Base-by-base conservation (phyloP, 2,888 invertebrate species). In the Halictus ligatus region DNA sequence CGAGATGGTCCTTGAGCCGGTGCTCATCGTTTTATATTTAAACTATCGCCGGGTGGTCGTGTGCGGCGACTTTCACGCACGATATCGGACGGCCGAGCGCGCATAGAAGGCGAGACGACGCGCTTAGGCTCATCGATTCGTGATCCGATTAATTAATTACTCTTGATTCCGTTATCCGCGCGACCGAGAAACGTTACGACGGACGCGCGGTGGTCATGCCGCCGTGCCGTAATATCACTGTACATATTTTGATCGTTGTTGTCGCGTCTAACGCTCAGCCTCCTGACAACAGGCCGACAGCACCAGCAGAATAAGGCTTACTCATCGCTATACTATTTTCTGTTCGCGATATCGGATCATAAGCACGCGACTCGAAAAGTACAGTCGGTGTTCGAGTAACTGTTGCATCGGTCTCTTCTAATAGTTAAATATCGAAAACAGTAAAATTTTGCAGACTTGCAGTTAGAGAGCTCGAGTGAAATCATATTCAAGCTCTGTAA, bases 11-110 rank as follows among this genome's bases (percentile, higher is more conserved):
- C 50, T 69, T 50, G 48, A n/a, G 54, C 48, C 46, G 10, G 48
- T 50, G 35, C 48, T 48, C 50, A 50, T 69, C 40, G 67, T 64
- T 67, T 77, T 77, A 77, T 77, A 64, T 77, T 67, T 77, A 77
- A 77, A 67, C 77, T 69, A 64, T 50, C 35, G 35, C 67, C 15
- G 46, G 21, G 29, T 21, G n/a, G 35, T 21, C 67, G 60, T 75
- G 46, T n/a, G 46, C 48, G 48, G 13, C 35, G 50, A 69, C 69
- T 35, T 40, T 69, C 40, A 43, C 69, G 40, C 40, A 40, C 21
- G 35, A 69, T 40, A 69, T 67, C 67, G 67, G 35, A 35, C 67
- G 15, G 10, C 35, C 35, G 67, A 8, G 60, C 25, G 35, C 18
- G 15, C 21, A 35, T 18, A 67, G 67, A 18, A 35, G 35, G 35